phyloP scores from a whole-genome alignment of 2,888 invertebrate genomes.

The Agelastica alni region DNA sequence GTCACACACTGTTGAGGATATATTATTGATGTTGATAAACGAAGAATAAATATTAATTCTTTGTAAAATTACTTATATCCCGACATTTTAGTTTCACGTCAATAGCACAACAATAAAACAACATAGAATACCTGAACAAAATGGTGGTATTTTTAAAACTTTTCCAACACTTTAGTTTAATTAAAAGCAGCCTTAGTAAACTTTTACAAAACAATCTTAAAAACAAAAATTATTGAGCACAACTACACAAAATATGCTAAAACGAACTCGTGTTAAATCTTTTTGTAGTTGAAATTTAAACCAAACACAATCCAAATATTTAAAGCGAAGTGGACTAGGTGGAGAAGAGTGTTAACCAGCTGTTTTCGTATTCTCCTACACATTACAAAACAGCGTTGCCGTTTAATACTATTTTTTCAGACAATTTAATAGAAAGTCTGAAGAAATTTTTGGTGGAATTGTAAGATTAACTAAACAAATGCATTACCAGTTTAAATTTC shows the following conservation, averaged over 20 bases:
- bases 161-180: constrained; percentile 15
- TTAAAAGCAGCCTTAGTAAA: constrained; percentile 4
- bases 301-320: too few species aligned
- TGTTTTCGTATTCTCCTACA: constrained; percentile 35
- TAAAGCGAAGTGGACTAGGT: background rate
- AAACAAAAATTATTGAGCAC: constrained; percentile 12
- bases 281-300: constrained; percentile 18
- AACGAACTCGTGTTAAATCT: constrained; percentile 30
- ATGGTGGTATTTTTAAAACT: constrained; percentile 16
- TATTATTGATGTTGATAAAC: too few species aligned
- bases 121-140: constrained; percentile 22
- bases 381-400: constrained; percentile 5
- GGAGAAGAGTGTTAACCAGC: constrained; percentile 29
- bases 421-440: too few species aligned
- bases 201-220: constrained; percentile 1
- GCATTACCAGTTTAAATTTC: too few species aligned
- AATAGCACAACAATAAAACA: constrained; percentile 12
- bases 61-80: constrained; percentile 21
- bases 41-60: too few species aligned
- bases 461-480: too few species aligned
- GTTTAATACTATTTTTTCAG: too few species aligned
- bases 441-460: too few species aligned
- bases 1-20: too few species aligned
- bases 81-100: constrained; percentile 30
- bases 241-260: constrained; percentile 18